Base-by-base conservation (phyloP, 2,113 vertebrate species). In the Manacus vitellinus region DNA sequence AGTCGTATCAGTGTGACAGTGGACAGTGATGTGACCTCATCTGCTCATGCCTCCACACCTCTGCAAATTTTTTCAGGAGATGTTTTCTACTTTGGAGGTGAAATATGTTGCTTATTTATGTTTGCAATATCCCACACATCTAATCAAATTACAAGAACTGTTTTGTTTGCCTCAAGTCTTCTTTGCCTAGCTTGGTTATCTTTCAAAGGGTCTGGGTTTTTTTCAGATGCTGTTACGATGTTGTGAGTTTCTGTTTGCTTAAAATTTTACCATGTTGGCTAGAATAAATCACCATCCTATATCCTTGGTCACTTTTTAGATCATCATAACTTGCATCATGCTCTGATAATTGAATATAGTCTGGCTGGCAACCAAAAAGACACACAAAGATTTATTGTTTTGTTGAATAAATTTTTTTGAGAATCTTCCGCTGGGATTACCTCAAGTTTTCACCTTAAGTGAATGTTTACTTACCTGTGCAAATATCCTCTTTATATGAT, bases 1-100 rank as follows among this genome's bases (percentile, higher is more conserved):
- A 98, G 97, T 77, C 99, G 96, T 74, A 79, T 99, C 82, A 98
- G 72, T 85, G 13, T 99, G 94, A 70, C 66, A 4, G 98, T 99
- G 87, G 99, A 99, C 47, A 97, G 96, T 94, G 98, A 98, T 5
- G 75, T 97, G 73, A 94, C 97, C 14, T 97, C 94, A 1, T 93
- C 95, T 27, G 79, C 96, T 92, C 94, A 98, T 25, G 94, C 95
- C 46, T 94, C 96, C 74, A 85, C 96, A 12, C 96, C 98, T 8
- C 97, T 98, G 54, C 98, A 98, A 8, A 92, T 98, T 77, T 72
- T 94, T 74, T 96, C 97, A 59, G 97, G 96, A 74, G 95, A 95
- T 59, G 70, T 93, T 67, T 96, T 99, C 91, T 99, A 98, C 95
- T 99, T 99, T 85, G 99, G 99, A 93, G 99, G 99, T 99, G 94